Conservation (phyloP, 1,140 invertebrate genomes). For the Elysia chlorotica region DNA sequence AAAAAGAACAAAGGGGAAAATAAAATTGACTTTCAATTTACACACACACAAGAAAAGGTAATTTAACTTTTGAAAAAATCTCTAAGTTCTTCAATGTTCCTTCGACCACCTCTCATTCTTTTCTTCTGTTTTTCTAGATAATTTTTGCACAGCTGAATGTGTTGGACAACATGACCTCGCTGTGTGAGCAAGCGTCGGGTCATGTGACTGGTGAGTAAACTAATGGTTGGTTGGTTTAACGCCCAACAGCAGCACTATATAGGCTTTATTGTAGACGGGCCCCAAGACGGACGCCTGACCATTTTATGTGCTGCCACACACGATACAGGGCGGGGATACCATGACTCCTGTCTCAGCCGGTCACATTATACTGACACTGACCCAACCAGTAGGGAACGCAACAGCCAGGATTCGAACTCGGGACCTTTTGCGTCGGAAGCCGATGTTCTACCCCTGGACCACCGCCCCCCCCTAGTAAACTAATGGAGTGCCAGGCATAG, state of each 20-base stretch:
- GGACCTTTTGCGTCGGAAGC: no score
- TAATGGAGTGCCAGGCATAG: no score
- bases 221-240: not conserved
- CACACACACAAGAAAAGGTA: not conserved
- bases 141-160: constrained; percentile 51
- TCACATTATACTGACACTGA: not conserved
- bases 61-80: not conserved
- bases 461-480: no score
- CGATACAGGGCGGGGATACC: not conserved
- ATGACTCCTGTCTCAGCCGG: no score
- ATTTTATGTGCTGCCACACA: not conserved
- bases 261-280: not conserved
- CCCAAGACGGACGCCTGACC: not conserved
- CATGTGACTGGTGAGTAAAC: not conserved
- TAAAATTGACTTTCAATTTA: not conserved
- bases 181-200: not conserved
- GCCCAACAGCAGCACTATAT: not conserved
- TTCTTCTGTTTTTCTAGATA: constrained; percentile 37
- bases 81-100: not conserved
- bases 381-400: no score
- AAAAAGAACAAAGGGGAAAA: not conserved
- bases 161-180: constrained; percentile 40
- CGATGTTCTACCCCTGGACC: no score
- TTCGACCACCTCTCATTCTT: not conserved
- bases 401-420: no score